A percentile compares a stretch with the other conserved stretches of the same genome.
These are phyloP conservation scores for Huso huso DNA, from an alignment of 2,797 vertebrate genomes.

Conservation along the genomic window DNA sequence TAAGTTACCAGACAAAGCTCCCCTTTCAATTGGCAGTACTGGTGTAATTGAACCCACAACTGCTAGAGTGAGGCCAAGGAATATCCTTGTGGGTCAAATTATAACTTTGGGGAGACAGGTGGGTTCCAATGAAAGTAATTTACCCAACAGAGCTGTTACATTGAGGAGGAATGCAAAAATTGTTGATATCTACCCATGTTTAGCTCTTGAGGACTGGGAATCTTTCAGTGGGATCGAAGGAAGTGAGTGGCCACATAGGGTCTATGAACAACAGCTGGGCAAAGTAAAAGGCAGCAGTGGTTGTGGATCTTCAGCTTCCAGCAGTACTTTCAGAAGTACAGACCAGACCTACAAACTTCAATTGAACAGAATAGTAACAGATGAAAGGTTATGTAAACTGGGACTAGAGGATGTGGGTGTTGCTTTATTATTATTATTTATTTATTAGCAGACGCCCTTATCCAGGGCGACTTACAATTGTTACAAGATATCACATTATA, in stretches of 20 bases:
- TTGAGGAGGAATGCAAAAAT: slow-evolving; percentile 4
- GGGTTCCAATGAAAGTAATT: background rate
- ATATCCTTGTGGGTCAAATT: background rate
- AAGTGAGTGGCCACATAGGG: too few species aligned
- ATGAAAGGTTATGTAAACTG: too few species aligned
- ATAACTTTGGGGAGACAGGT: background rate
- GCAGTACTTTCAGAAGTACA: too few species aligned
- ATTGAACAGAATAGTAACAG: too few species aligned
- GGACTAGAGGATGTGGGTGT: background rate
- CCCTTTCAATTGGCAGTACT: background rate
- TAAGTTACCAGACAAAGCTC: background rate
- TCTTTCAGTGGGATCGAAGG: background rate
- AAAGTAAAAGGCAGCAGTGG: too few species aligned
- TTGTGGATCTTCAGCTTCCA: too few species aligned
- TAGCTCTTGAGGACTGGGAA: background rate
- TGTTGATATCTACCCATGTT: too few species aligned
- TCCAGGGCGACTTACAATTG: too few species aligned
- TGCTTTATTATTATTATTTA: background rate
- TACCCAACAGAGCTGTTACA: background rate
- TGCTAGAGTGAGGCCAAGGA: background rate
- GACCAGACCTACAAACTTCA: too few species aligned
- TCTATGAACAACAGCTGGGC: too few species aligned
- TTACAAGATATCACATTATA: too few species aligned
- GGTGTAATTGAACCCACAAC: background rate
- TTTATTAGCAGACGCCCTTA: too few species aligned